These are phyloP conservation scores for Disparrhopalites patrizii DNA, from an alignment of 2,888 invertebrate genomes.

Conservation along the genomic window DNA sequence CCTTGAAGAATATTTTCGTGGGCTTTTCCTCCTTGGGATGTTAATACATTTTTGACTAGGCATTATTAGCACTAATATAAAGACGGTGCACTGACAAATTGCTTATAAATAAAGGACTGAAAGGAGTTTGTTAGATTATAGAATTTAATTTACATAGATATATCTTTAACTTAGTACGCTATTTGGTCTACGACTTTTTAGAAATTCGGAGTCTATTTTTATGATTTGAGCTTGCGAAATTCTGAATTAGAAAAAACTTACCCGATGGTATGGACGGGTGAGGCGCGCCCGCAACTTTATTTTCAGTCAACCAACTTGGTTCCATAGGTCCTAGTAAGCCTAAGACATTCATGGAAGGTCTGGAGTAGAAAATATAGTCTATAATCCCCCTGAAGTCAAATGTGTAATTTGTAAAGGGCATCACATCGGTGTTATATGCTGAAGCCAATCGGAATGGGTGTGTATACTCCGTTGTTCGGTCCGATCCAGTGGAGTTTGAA, in stretches of 20 bases:
- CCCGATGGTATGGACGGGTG: conserved; percentile 86
- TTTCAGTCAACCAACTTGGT: conserved; percentile 62
- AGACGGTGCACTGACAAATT: no score
- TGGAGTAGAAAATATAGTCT: conserved; percentile 98
- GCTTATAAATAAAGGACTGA: no score
- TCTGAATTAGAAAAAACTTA: conserved; percentile 4
- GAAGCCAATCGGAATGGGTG: conserved; percentile 95
- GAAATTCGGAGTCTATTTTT: background rate
- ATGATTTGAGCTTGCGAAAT: no score
- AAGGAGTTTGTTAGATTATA: no score
- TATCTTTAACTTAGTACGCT: background rate
- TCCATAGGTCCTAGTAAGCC: conserved; percentile 80
- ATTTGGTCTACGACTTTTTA: background rate
- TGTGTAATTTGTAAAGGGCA: conserved; percentile 65
- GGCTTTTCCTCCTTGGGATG: no score
- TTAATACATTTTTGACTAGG: no score
- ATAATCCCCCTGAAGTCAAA: conserved; percentile 99
- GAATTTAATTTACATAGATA: no score
- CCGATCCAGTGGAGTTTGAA: conserved; percentile 63
- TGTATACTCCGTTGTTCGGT: conserved; percentile 81
- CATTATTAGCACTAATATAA: no score
- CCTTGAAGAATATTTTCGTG: no score
- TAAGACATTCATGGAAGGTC: conserved; percentile 89
- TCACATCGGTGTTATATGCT: conserved; percentile 79
- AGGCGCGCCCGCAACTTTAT: conserved; percentile 96